Conservation (phyloP, 2,113 vertebrate genomes). For the Poicephalus meyeri region DNA sequence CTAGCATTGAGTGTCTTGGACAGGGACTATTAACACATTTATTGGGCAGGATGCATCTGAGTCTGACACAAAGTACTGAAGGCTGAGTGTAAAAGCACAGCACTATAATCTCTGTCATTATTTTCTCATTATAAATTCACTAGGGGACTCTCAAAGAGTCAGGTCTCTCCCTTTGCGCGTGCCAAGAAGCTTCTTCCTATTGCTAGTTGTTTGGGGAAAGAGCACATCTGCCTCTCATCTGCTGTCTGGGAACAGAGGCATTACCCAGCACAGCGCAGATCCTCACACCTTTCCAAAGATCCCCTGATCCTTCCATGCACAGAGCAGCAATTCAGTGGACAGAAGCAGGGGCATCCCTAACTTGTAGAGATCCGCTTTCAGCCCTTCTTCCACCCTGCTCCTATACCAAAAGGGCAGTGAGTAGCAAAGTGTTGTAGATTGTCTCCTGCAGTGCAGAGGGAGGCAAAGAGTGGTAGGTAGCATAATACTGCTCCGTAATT, state of each 20-base stretch:
- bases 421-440: not conserved
- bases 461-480: not conserved
- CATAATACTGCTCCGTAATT: not conserved
- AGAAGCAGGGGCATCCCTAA: not conserved
- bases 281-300: not conserved
- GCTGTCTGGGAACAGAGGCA: not conserved
- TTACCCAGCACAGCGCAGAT: not conserved
- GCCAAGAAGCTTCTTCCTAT: not conserved
- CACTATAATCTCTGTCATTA: not conserved
- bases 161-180: not conserved
- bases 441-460: not conserved
- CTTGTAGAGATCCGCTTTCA: not conserved
- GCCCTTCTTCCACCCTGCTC: not conserved
- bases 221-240: not conserved
- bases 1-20: not conserved
- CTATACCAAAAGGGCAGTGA: not conserved
- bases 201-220: not conserved
- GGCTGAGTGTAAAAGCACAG: not conserved
- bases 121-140: conserved; percentile 4
- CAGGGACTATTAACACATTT: not conserved
- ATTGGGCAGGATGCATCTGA: not conserved
- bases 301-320: not conserved
- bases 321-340: not conserved
- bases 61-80: not conserved
- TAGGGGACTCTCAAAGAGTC: not conserved